Evolutionary conservation across 2,113 vertebrate genomes (phyloP), one percentile per base, ranked within the genome.

Genomic region (Martes martes): DNA sequence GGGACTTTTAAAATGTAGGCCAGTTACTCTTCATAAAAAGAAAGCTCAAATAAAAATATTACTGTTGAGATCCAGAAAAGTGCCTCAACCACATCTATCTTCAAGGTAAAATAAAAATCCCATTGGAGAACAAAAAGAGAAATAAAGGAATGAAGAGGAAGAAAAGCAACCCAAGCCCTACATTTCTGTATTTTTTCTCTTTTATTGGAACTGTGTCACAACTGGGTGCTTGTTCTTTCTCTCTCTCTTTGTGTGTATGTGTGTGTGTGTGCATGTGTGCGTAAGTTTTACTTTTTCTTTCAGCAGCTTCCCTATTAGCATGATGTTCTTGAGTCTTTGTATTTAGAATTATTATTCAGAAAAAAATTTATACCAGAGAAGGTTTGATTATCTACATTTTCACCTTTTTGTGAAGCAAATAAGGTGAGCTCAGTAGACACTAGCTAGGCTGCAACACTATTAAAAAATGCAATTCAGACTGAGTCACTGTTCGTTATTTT

Each of bases 381-480:
- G 26, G 11, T 98, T 57, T 97, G 95, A 97, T 97, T 97, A 97
- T 90, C 85, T 91, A 13, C n/a, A 33, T 86, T 86, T 97, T 90
- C 55, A 95, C 36, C 80, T 98, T 97, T 97, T 98, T 88, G 59
- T 97, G 97, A 98, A 95, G 61, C 94, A 98, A 95, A 96, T 90
- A 96, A 97, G 65, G 65, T 89, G 73, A 79, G 9, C 85, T 98
- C 83, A 73, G 85, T 93, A 95, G 94, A 42, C 63, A 97, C 63
- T 39, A 71, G 31, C 88, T 81, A 45, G 33, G 33, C 93, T 94
- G 96, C 97, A 98, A 97, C 1, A 0, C 39, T 73, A 93, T 97
- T 93, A 91, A 89, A 87, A 98, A 96, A 31, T 23, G 89, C 74
- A 95, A 89, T 91, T 92, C 83, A 8, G 69, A 96, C 42, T 55